Conservation (phyloP, 2,797 vertebrate species). For the Pseudomugil tenellus region DNA sequence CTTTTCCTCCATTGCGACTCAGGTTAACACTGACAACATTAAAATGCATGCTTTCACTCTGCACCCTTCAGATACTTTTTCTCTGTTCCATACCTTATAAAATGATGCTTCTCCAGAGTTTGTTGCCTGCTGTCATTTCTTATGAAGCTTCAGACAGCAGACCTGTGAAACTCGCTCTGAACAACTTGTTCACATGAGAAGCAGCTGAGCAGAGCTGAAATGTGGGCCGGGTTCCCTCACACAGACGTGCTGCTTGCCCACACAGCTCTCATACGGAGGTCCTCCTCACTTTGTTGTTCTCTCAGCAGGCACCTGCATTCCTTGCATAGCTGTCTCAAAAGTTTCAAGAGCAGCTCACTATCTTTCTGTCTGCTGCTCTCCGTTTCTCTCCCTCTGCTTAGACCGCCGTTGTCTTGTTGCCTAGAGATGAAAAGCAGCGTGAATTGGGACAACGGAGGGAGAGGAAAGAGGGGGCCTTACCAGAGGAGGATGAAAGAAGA, state of each 20-base stretch:
- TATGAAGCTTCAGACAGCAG: conserved; percentile 3
- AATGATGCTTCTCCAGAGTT: not conserved
- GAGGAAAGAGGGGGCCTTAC: conserved; percentile 53
- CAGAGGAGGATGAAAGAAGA: conserved; percentile 67
- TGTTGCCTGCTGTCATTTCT: conserved; percentile 24
- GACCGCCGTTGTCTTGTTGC: conserved; percentile 73
- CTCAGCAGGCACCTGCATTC: conserved; percentile 81
- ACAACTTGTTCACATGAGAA: conserved; percentile 51
- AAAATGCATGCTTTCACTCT: not conserved
- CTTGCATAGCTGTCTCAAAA: conserved; percentile 77
- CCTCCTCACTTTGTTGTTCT: conserved; percentile 76
- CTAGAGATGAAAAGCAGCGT: conserved; percentile 73
- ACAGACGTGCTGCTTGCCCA: conserved; percentile 63
- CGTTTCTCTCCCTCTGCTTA: conserved; percentile 40
- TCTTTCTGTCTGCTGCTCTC: conserved; percentile 54
- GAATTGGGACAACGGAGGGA: conserved; percentile 65
- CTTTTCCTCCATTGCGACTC: not conserved
- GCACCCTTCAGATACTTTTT: not conserved
- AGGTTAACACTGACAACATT: not conserved
- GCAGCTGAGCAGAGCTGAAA: conserved; percentile 42
- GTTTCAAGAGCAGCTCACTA: conserved; percentile 67
- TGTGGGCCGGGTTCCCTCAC: conserved; percentile 53
- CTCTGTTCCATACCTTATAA: not conserved
- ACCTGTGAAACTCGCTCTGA: conserved; percentile 46
- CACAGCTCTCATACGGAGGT: conserved; percentile 65